Conservation (phyloP, 2,797 vertebrate genomes). For the Hippopotamyrus pictus region DNA sequence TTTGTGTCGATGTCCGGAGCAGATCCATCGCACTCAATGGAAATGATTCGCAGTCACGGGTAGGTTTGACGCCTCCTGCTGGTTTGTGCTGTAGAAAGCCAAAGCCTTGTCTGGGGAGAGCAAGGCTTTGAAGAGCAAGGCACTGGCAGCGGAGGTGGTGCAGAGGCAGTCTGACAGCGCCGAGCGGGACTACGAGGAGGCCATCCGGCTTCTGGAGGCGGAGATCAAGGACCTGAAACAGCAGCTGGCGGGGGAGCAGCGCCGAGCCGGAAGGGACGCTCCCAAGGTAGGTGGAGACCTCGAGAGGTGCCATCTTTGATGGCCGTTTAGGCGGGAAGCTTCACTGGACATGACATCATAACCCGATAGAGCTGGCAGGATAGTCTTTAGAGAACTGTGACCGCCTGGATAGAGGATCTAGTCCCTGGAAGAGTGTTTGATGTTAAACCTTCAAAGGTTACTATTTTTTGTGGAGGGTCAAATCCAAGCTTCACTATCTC, state of each 20-base stretch:
- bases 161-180: constrained; percentile 65
- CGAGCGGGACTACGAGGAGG: constrained; percentile 84
- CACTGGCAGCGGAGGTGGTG: constrained; percentile 62
- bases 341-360: neutral
- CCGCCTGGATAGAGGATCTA: neutral
- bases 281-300: constrained; percentile 39
- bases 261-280: constrained; percentile 48
- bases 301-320: neutral
- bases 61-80: neutral
- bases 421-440: neutral
- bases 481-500: neutral
- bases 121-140: constrained; percentile 62
- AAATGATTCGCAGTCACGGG: neutral
- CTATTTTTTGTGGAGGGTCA: neutral
- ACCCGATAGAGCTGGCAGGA: neutral
- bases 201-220: constrained; percentile 78
- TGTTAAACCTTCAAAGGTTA: neutral
- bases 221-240: constrained; percentile 82
- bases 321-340: neutral
- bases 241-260: constrained; percentile 63
- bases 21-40: neutral
- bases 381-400: neutral
- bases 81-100: constrained; percentile 58
- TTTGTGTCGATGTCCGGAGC: neutral
- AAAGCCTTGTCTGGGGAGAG: constrained; percentile 72